A percentile compares a stretch with the other conserved stretches of the same genome.
phyloP scores from a whole-genome alignment of 2,888 invertebrate genomes.

The Lepetodrilus schrolli region DNA sequence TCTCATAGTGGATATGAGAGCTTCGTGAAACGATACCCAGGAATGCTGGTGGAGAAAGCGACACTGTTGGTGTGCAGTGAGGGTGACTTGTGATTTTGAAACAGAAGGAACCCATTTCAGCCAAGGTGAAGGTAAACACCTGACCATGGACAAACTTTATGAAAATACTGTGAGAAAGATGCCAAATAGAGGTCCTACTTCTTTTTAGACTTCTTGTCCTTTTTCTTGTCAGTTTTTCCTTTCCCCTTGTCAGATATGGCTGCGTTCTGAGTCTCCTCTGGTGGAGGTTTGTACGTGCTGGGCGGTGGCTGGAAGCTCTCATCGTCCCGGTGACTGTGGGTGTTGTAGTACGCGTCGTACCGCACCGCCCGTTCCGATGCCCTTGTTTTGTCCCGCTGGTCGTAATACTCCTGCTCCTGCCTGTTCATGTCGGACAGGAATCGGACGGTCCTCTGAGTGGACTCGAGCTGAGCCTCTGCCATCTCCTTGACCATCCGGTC shows the following conservation, averaged over 20 bases:
- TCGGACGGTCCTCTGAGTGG: background rate
- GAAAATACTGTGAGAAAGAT: background rate
- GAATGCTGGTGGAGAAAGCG: too few species aligned
- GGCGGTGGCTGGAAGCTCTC: background rate
- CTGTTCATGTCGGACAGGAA: background rate
- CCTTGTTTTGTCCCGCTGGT: background rate
- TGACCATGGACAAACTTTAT: too few species aligned
- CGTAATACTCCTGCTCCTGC: background rate
- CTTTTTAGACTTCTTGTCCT: background rate
- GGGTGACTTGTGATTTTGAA: too few species aligned
- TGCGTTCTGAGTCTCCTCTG: background rate
- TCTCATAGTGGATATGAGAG: too few species aligned
- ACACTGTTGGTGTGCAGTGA: too few species aligned
- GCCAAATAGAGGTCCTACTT: background rate
- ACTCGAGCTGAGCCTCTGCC: background rate
- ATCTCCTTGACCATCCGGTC: background rate
- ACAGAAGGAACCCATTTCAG: too few species aligned
- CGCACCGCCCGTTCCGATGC: background rate
- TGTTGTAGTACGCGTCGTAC: background rate
- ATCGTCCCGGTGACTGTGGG: background rate
- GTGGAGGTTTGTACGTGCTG: background rate
- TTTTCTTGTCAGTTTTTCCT: constrained; percentile 2
- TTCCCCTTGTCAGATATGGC: background rate
- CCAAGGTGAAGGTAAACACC: too few species aligned
- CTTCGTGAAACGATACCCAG: too few species aligned